Conservation (phyloP, 2,797 vertebrate genomes). For the Pelochelys cantorii region DNA sequence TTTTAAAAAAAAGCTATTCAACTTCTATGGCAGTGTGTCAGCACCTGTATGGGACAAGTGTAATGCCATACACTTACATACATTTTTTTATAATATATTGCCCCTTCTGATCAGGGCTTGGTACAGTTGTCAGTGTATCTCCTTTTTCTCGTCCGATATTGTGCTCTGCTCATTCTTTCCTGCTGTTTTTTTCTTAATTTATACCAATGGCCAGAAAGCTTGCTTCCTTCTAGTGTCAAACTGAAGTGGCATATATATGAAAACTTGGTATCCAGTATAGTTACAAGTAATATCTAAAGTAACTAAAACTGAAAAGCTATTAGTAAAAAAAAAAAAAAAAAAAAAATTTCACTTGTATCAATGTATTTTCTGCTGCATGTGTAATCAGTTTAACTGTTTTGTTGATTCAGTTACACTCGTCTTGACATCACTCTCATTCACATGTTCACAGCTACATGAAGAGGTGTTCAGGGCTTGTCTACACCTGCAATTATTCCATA, state of each 20-base stretch:
- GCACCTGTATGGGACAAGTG: not conserved
- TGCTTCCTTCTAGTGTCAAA: not conserved
- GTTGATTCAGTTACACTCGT: not conserved
- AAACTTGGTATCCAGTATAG: no score
- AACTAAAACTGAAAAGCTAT: not conserved
- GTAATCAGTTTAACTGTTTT: not conserved
- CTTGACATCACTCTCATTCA: not conserved
- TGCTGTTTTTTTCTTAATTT: not conserved
- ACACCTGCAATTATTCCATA: no score
- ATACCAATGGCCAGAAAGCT: not conserved
- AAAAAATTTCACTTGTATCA: not conserved
- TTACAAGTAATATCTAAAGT: no score
- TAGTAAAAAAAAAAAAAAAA: not conserved
- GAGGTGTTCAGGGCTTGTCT: not conserved
- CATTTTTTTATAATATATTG: not conserved
- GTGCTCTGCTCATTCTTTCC: not conserved
- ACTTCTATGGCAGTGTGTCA: not conserved
- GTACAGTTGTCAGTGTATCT: not conserved
- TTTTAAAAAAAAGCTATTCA: not conserved
- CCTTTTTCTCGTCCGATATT: not conserved
- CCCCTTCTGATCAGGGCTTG: not conserved
- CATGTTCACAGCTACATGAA: not conserved
- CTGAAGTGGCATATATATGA: no score
- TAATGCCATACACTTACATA: not conserved
- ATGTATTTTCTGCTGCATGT: rapidly evolving